A percentile compares a stretch with the other conserved stretches of the same genome.
Conservation (phyloP, 2,888 invertebrate species). For the Nymphalis urticae region DNA sequence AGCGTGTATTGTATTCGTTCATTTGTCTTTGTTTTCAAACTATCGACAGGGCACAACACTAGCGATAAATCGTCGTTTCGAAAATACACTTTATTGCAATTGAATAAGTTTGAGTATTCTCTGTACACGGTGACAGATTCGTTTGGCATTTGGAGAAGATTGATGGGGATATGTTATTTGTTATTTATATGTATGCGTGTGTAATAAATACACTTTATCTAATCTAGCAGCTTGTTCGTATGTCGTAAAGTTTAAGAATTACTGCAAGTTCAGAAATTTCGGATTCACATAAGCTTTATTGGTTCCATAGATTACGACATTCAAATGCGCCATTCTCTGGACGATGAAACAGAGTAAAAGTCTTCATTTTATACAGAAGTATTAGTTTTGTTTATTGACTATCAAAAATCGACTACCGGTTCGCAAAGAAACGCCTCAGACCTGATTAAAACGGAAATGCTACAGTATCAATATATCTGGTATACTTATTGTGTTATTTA, state of each 20-base stretch:
- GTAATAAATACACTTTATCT: conserved; percentile 25
- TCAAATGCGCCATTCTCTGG: too few relatives aligned
- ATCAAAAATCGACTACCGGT: too few relatives aligned
- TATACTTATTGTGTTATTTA: too few relatives aligned
- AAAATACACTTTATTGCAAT: conserved; percentile 5
- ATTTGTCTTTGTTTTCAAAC: not conserved
- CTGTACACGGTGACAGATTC: not conserved
- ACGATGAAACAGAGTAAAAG: too few relatives aligned
- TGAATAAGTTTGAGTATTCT: conserved; percentile 5
- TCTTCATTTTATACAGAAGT: too few relatives aligned
- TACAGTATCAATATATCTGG: too few relatives aligned
- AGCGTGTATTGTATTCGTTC: too few relatives aligned
- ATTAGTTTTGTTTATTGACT: too few relatives aligned
- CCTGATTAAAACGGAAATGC: too few relatives aligned
- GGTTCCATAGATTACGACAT: not conserved
- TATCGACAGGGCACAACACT: conserved; percentile 15
- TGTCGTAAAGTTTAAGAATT: conserved; percentile 19
- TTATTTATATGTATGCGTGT: conserved; percentile 20
- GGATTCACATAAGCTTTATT: not conserved
- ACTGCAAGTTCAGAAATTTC: not conserved
- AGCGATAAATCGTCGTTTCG: not conserved
- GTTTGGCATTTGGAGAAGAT: conserved; percentile 23
- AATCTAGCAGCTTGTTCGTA: conserved; percentile 26
- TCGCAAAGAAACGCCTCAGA: too few relatives aligned
- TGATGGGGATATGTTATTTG: conserved; percentile 20